phyloP scores from a whole-genome alignment of 2,113 vertebrate species.

The Trachemys scripta region DNA sequence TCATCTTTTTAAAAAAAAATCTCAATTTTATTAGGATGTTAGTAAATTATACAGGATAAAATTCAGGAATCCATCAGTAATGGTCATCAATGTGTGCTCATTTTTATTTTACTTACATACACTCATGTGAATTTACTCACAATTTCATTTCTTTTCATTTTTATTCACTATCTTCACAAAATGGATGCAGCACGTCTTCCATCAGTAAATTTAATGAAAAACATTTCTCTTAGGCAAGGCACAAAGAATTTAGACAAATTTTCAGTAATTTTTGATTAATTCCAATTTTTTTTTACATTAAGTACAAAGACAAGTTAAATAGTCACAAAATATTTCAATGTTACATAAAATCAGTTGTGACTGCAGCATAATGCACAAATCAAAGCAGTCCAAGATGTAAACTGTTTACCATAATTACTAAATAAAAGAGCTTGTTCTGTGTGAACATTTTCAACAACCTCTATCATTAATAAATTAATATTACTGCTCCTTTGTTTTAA shows the following conservation, averaged over 20 bases:
- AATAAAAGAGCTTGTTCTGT: conserved; percentile 38
- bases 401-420: conserved; percentile 47
- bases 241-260: conserved; percentile 83
- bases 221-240: conserved; percentile 81
- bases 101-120: conserved; percentile 58
- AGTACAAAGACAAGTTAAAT: conserved; percentile 76
- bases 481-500: conserved; percentile 43
- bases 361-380: conserved; percentile 63
- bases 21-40: conserved; percentile 70
- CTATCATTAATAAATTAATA: conserved; percentile 56
- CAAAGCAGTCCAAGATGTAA: conserved; percentile 58
- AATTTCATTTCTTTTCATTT: conserved; percentile 40
- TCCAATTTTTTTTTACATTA: conserved; percentile 75
- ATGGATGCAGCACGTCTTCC: conserved; percentile 57
- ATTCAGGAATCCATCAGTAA: conserved; percentile 55
- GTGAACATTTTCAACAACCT: conserved; percentile 52
- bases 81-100: conserved; percentile 61
- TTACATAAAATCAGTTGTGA: conserved; percentile 64
- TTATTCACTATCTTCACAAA: conserved; percentile 33
- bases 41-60: conserved; percentile 64
- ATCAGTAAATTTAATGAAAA: conserved; percentile 73
- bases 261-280: conserved; percentile 64
- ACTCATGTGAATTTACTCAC: conserved; percentile 53
- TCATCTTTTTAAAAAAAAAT: conserved; percentile 64
- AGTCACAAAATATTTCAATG: conserved; percentile 56